These are phyloP conservation scores for Gnathonemus echidnorhynchus DNA, from an alignment of 2,113 vertebrate genomes.

Conservation along the genomic window DNA sequence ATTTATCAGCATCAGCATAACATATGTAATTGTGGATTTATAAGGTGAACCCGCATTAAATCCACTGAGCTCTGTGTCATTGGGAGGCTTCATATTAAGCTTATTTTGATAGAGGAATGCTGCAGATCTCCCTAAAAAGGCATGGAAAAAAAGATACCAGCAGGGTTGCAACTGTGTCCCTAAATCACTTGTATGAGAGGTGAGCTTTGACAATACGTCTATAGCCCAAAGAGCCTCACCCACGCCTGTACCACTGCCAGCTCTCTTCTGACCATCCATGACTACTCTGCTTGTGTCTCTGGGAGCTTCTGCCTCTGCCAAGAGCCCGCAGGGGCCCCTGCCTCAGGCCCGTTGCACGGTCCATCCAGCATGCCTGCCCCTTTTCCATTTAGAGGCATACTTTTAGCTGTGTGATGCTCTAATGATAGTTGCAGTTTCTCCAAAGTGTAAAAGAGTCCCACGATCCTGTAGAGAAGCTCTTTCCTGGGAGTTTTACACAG, in stretches of 20 bases:
- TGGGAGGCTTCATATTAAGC: neutral
- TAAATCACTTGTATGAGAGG: neutral
- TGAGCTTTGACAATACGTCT: neutral
- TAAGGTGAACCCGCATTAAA: neutral
- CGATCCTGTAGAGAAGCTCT: slow-evolving; percentile 64
- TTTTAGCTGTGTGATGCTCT: slow-evolving; percentile 44
- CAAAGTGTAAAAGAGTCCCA: slow-evolving; percentile 55
- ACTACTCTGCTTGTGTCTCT: neutral
- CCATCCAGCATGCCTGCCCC: neutral
- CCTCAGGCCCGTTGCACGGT: neutral
- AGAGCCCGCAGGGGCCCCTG: neutral
- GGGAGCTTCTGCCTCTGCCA: neutral
- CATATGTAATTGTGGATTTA: neutral
- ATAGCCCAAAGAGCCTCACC: neutral
- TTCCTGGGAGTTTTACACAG: slow-evolving; percentile 69
- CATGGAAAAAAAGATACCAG: neutral
- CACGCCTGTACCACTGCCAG: neutral
- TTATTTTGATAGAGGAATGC: neutral
- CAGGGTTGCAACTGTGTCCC: neutral
- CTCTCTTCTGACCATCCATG: slow-evolving; percentile 10
- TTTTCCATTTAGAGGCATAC: slow-evolving; percentile 26
- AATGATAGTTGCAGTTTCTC: slow-evolving; percentile 65
- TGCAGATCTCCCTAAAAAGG: neutral
- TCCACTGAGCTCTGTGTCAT: neutral
- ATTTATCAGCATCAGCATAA: slow-evolving; percentile 2